A percentile compares a stretch with the other conserved stretches of the same genome.
These are phyloP conservation scores for Cataglyphis hispanica DNA, from an alignment of 1,140 invertebrate genomes.

Conservation along the genomic window DNA sequence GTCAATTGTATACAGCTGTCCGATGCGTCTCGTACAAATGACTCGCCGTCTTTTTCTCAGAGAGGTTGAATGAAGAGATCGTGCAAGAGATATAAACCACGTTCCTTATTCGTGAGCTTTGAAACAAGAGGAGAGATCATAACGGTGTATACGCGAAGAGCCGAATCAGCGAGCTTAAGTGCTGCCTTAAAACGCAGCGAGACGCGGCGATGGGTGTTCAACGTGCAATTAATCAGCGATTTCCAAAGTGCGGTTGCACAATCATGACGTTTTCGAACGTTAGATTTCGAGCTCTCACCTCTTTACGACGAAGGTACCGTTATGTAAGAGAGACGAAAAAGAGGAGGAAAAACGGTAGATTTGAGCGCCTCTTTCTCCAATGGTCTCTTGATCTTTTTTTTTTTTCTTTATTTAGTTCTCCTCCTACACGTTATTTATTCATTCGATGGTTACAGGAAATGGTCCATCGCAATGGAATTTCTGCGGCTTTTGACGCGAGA, in stretches of 20 bases:
- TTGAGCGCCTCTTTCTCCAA: neutral
- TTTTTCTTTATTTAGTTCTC: neutral
- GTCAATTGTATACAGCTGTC: neutral
- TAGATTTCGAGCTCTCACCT: slow-evolving; percentile 54
- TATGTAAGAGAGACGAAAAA: slow-evolving; percentile 55
- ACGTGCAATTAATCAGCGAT: slow-evolving; percentile 40
- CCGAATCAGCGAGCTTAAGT: neutral
- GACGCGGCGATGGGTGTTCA: slow-evolving; percentile 2
- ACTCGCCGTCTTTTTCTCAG: neutral
- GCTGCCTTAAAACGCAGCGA: neutral
- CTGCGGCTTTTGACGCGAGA: slow-evolving; percentile 2
- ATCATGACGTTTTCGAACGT: slow-evolving; percentile 61
- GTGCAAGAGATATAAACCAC: slow-evolving; percentile 1
- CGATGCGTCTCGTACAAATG: neutral
- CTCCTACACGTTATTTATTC: slow-evolving; percentile 20
- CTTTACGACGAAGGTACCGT: slow-evolving; percentile 53
- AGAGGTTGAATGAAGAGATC: slow-evolving; percentile 23
- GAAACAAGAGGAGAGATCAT: slow-evolving; percentile 28
- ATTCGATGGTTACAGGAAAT: slow-evolving; percentile 30
- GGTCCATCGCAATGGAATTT: slow-evolving; percentile 26
- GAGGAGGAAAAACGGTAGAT: slow-evolving; percentile 45
- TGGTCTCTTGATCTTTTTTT: neutral
- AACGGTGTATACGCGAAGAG: slow-evolving; percentile 35
- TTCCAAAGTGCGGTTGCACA: slow-evolving; percentile 22
- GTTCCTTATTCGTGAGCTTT: neutral